Base-by-base conservation (phyloP, 2,113 vertebrate species). In the Petromus typicus region DNA sequence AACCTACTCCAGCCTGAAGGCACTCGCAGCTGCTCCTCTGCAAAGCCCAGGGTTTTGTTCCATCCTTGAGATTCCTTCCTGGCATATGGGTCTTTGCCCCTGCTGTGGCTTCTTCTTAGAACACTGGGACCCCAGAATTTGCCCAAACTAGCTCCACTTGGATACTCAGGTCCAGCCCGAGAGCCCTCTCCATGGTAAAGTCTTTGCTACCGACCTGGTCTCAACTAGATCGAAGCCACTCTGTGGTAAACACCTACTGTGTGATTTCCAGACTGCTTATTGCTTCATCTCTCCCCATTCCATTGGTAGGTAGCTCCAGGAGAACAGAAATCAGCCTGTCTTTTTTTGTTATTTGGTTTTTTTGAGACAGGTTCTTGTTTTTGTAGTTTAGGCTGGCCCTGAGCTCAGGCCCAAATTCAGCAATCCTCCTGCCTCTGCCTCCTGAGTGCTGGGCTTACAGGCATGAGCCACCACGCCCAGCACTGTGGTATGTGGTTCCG, bases 21-120 rank as follows among this genome's bases (percentile, higher is more conserved):
- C 3, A 5, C 59, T 43, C 57, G 45, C 0, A 1, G 48, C 48
- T 10, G 4, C 3, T 51, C 6, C 2, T 43, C 75, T 18, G 64
- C 17, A 54, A 16, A 56, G 4, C 0, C 30, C 66, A 56, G 22
- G 54, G 23, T 63, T 84, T 59, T 1, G 0, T 30, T 34, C 63
- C 30, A 37, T 10, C 30, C 48, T 18, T 18, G 20, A 22, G 84
- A 32, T 56, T 20, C 69, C 18, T 25, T 56, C 12, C 12, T 32
- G 34, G 34, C 17, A 40, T 37, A 45, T 14, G 59, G 18, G 34
- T 14, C 61, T 75, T 61, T 25, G 71, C 25, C 57, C 5, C 0
- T 1, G 17, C 43, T 30, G 1, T 48, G 22, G 37, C 40, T 57
- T 88, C 73, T 89, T 48, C 40, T 34, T 1, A 9, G 16, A 45